Conservation (phyloP, 2,888 invertebrate species). For the Drosophila quinaria region DNA sequence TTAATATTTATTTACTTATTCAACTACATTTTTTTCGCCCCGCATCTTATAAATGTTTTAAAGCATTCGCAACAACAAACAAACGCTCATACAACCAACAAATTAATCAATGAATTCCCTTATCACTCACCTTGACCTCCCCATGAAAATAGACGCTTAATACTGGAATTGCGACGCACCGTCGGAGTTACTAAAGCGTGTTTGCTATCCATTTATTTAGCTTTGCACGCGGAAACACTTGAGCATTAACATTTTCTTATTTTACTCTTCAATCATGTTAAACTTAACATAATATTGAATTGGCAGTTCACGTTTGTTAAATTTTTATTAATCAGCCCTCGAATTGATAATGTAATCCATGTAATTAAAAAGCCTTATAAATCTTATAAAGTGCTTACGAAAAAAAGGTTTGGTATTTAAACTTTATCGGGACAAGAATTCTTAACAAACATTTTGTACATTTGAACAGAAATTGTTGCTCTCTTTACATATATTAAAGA, state of each 20-base stretch:
- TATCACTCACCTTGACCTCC: slow-evolving; percentile 83
- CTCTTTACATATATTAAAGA: slow-evolving; percentile 10
- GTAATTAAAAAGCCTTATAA: background rate
- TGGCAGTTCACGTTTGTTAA: background rate
- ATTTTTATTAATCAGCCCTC: slow-evolving; percentile 2
- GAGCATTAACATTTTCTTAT: slow-evolving; percentile 8
- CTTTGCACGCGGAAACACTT: slow-evolving; percentile 23
- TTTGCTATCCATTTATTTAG: slow-evolving; percentile 66
- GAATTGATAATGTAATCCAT: background rate
- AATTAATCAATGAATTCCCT: slow-evolving; percentile 22
- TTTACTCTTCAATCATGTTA: background rate
- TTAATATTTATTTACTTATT: background rate
- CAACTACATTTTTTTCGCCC: background rate
- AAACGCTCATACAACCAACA: slow-evolving; percentile 1
- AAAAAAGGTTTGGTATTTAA: background rate
- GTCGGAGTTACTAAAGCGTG: slow-evolving; percentile 75
- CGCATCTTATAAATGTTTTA: background rate
- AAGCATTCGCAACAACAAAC: background rate
- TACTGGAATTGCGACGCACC: slow-evolving; percentile 84
- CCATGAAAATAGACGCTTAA: slow-evolving; percentile 84
- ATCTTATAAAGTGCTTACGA: background rate
- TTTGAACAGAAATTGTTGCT: slow-evolving; percentile 6
- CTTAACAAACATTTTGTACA: slow-evolving; percentile 6
- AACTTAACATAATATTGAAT: background rate
- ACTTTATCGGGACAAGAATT: background rate